These are phyloP conservation scores for Diceros bicornis DNA, from an alignment of 2,797 vertebrate genomes.

Conservation along the genomic window DNA sequence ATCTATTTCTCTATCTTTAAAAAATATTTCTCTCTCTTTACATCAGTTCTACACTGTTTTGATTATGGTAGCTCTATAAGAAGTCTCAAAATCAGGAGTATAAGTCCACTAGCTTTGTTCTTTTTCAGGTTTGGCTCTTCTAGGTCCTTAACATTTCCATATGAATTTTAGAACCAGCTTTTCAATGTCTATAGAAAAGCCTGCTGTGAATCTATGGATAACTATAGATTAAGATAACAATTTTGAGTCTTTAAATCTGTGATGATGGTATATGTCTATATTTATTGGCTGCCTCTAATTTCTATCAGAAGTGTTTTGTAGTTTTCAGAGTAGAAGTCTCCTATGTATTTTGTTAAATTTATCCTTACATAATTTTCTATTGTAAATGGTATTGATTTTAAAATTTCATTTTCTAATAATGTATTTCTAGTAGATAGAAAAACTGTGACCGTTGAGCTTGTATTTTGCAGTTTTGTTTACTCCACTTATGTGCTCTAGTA, in stretches of 20 bases:
- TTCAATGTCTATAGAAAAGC: not conserved
- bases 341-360: slow-evolving; percentile 13
- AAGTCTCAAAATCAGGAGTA: not conserved
- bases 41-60: not conserved
- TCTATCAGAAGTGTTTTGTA: not conserved
- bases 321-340: not conserved
- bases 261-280: not conserved
- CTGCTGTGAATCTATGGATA: not conserved
- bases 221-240: not conserved
- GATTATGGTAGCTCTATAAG: not conserved
- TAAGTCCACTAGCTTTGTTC: not conserved
- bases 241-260: not conserved
- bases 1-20: not conserved
- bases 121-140: not conserved
- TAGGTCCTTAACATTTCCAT: not conserved
- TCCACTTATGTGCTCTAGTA: not conserved
- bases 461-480: not conserved
- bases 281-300: not conserved
- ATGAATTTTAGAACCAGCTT: not conserved
- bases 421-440: slow-evolving; percentile 25
- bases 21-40: not conserved
- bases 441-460: not conserved
- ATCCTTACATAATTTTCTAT: not conserved
- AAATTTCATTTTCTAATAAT: not conserved
- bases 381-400: not conserved